Base-by-base conservation (phyloP, 1,140 invertebrate genomes). In the Dendrolimus punctatus region DNA sequence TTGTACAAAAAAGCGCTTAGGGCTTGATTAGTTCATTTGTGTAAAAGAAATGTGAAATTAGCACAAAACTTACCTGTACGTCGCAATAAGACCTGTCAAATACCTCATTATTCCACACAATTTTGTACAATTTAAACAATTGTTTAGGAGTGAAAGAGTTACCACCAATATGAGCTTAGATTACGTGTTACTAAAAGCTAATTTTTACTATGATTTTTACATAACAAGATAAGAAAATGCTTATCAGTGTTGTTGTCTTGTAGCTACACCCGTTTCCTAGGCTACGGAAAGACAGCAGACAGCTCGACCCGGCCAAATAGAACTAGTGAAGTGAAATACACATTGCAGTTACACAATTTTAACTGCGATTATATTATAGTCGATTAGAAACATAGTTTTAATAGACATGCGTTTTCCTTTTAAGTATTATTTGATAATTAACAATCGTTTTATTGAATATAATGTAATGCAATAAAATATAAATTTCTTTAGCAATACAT, bases 211-310 rank as follows among this genome's bases (percentile, higher is more conserved):
- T 40, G 53, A 62, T 58, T 73, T 81, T 85, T 85, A 80, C 75
- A 55, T 83, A 82, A 79, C 68, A 66, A 63, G 67, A 65, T 66
- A 64, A 60, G 54, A 67, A 60, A 70, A 62, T 66, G 59, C 63
- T 66, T 64, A 73, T 64, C 66, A 73, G 64, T 80, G 80, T 85
- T 85, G 80, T 85, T 85, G 73, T 75, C 66, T 62, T 67, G 80
- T 84, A 83, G 76, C 74, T 83, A 85, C 79, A 78, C 80, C 79
- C 79, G 82, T 85, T 84, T 83, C 80, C 82, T 85, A 74, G 82
- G 79, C 82, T 85, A 85, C 82, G 76, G 76, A 58, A 23, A 23
- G 23, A 23, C 23, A 23, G 23, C 23, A 23, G 23, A 23, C 23
- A 23, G 23, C 23, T 23, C 49, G 64, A 59, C 64, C 68, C 53